Evolutionary conservation across 2,797 vertebrate genomes (phyloP), one percentile per base, ranked within the genome.

Genomic region (Channallabes apus): DNA sequence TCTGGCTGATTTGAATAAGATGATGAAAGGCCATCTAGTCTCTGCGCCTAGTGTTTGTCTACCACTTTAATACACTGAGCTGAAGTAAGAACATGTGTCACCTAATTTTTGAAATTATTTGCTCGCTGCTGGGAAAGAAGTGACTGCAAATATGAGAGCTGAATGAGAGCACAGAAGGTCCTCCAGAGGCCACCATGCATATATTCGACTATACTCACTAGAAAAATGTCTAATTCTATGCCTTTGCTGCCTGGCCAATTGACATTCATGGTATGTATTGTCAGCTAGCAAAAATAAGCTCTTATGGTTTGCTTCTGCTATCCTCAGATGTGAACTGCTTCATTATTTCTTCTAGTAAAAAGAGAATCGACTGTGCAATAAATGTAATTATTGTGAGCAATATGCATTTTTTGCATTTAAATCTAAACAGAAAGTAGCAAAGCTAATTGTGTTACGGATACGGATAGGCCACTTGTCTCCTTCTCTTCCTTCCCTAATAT

Each of bases 51-150:
- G 94, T 98, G 95, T 98, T 98, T 98, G 95, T 96, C 94, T 96
- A 96, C 93, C 94, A 94, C 95, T 91, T 94, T 96, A 95, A 96
- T 95, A 95, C 94, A 95, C 94, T 94, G 93, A 94, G 95, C 95
- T 92, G 94, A 94, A 96, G 95, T 96, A 95, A 93, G 94, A 96
- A 96, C 94, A 95, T 89, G 93, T 94, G 93, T 94, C 95, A 94
- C 91, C 94, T 96, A 96, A 97, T 97, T 97, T 97, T 95, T 86
- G 94, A 95, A 95, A 96, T 96, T 97, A 97, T 97, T 98, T 97
- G 97, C 96, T 95, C 92, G 95, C 93, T 92, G 94, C 95, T 92
- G 94, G 92, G 93, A 92, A 94, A 92, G 95, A 95, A 95, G 94
- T 95, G 94, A 96, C 96, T 94, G 96, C 94, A 97, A 97, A 97